Conservation (phyloP, 2,113 vertebrate genomes). For the Corydoras sp. region DNA sequence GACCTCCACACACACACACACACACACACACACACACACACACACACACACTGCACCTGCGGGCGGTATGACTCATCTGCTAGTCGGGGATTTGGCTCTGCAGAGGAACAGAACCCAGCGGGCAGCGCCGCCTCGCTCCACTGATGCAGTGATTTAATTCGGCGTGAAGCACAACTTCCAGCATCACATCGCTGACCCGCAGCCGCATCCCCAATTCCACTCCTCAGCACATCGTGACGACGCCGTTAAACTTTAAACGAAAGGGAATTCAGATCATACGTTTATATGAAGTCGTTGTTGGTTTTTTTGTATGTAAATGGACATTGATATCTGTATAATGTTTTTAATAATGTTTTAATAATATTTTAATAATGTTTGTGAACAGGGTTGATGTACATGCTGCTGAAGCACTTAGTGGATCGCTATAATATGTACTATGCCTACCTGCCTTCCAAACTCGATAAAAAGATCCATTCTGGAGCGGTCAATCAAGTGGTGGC, state of each 20-base stretch:
- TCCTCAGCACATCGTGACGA: too few relatives aligned
- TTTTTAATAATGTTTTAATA: too few relatives aligned
- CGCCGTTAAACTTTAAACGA: too few relatives aligned
- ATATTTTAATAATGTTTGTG: too few relatives aligned
- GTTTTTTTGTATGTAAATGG: too few relatives aligned
- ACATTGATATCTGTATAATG: too few relatives aligned
- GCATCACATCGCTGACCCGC: background rate
- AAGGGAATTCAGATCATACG: too few relatives aligned
- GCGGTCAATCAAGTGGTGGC: constrained; percentile 97
- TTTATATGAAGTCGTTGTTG: too few relatives aligned
- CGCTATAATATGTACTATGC: constrained; percentile 98
- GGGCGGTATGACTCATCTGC: constrained; percentile 39
- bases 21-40: constrained; percentile 7
- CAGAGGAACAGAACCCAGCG: constrained; percentile 17
- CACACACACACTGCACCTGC: background rate
- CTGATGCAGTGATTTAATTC: background rate
- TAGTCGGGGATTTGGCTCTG: constrained; percentile 20
- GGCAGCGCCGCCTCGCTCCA: background rate
- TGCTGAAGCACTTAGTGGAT: constrained; percentile 94
- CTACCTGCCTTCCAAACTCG: constrained; percentile 92
- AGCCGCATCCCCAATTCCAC: too few relatives aligned
- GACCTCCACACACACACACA: constrained; percentile 16
- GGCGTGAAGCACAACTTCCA: background rate
- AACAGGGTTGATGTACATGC: constrained; percentile 94
- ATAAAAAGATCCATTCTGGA: constrained; percentile 95